Evolutionary conservation across 2,888 invertebrate genomes (phyloP).

Genomic region (Eupithecia dodoneata): DNA sequence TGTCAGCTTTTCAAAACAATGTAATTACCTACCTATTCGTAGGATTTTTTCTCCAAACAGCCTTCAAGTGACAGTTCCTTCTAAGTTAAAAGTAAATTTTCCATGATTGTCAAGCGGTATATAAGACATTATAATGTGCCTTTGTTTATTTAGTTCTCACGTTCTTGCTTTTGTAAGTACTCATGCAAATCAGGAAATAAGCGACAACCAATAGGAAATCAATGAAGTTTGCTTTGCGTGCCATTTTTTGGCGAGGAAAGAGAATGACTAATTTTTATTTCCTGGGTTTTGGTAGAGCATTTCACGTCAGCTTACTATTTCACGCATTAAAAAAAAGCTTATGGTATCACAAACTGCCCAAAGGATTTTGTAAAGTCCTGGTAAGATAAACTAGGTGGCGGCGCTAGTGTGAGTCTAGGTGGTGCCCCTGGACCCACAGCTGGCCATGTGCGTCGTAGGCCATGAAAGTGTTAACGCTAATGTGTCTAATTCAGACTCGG

Average conservation of each 20-base stretch:
- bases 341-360: no score
- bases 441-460: no score
- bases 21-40: not conserved
- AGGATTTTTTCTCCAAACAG: not conserved
- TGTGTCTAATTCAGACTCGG: no score
- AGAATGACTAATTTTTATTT: not conserved
- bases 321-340: no score
- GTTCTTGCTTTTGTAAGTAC: conserved; percentile 27
- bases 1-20: no score
- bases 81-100: not conserved
- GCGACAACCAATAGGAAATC: conserved; percentile 6
- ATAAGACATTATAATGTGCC: conserved; percentile 12
- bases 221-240: conserved; percentile 5
- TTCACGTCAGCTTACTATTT: not conserved
- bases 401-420: no score
- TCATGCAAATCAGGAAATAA: conserved; percentile 16
- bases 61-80: not conserved
- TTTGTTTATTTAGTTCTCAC: conserved; percentile 47
- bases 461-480: no score
- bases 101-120: conserved; percentile 2
- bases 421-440: no score
- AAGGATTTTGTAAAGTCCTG: no score
- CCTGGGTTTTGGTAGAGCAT: not conserved
- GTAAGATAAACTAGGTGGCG: no score
- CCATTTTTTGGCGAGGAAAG: not conserved